Base-by-base conservation (phyloP, 2,888 invertebrate genomes). In the Sepioteuthis lessoniana region DNA sequence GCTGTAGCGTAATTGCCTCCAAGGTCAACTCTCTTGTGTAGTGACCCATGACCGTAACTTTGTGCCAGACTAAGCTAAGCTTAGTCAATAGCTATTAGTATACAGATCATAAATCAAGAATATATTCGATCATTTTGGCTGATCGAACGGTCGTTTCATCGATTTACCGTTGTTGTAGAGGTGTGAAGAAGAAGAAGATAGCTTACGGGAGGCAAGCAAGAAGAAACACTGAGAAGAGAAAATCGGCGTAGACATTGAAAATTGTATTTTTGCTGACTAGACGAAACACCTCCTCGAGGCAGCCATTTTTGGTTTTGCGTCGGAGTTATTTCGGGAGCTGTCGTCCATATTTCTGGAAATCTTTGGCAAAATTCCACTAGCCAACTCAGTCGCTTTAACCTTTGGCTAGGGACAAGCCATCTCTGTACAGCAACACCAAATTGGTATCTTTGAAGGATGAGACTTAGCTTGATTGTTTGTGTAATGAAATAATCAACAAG, bases 201-300 rank as follows among this genome's bases (percentile, higher is more conserved):
- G 16, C 42, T 42, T 42, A 42, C 42, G 42, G 42, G 42, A 13
- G 16, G n/a, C 19, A 7, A n/a, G n/a, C n/a, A 31, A 76, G 76
- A 10, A n/a, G 31, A 28, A 16, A 76, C 2, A 76, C 76, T n/a
- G n/a, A 76, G n/a, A 7, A n/a, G n/a, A 13, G 16, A 76, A 76
- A 76, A 76, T 76, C 76, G 10, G 35, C n/a, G n/a, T 35, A n/a
- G 76, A 76, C 76, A 76, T 76, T 76, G 76, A 35, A 76, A 76
- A 76, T 76, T 35, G 76, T 76, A 76, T 76, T 76, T 76, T 35
- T 76, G 76, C 76, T 76, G 76, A 76, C n/a, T 13, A 76, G 76
- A 76, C 76, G 76, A 76, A 76, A 76, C 76, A 76, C 76, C 76
- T 76, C 76, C 76, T 76, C 76, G n/a, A 76, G 76, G 76, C 76